Evolutionary conservation across 1,140 invertebrate species (phyloP), one percentile per base, ranked within the genome.

Genomic region (Amphibalanus amphitrite): DNA sequence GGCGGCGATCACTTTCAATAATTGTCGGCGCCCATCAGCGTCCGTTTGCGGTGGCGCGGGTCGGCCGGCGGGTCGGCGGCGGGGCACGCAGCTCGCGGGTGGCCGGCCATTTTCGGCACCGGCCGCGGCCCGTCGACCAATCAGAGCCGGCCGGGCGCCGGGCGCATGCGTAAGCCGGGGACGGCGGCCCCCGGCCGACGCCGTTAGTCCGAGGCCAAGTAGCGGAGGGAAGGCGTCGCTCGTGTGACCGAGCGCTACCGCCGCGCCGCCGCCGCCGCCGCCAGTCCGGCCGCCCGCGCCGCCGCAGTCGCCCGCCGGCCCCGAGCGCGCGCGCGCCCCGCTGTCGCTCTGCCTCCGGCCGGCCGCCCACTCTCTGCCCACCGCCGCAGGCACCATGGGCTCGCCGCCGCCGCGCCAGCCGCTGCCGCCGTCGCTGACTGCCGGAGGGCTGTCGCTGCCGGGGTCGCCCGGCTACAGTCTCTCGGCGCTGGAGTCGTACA

Each of bases 361-460:
- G 10, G 13, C 47, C n/a, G 20, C 47, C 17, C 6, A 23, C 13
- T 8, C n/a, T n/a, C n/a, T n/a, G n/a, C n/a, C 47, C 13, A 20
- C 47, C 47, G 47, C 47, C 47, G 47, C 47, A 15, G 33, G 33
- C 33, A 38, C 33, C 33, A 38, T 38, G 33, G 15, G 69, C 69
- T 17, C 29, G 26, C 69, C 69, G n/a, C n/a, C n/a, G 59, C 70
- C 72, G 88, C 88, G 77, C 86, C 87, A 28, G 30, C 70, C 47
- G 84, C 86, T 25, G 83, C 88, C 69, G 81, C 82, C 67, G 33
- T 15, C 83, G 85, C 6, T 85, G 87, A 23, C 28, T 72, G 68
- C 28, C 71, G 71, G n/a, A 69, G 70, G 33, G 74, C 71, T 29
- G 68, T 69, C 70, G 69, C 73, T 71, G 73, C 75, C 69, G 69